Evolutionary conservation across 2,113 vertebrate genomes (phyloP).

Genomic region (Eclectus roratus): DNA sequence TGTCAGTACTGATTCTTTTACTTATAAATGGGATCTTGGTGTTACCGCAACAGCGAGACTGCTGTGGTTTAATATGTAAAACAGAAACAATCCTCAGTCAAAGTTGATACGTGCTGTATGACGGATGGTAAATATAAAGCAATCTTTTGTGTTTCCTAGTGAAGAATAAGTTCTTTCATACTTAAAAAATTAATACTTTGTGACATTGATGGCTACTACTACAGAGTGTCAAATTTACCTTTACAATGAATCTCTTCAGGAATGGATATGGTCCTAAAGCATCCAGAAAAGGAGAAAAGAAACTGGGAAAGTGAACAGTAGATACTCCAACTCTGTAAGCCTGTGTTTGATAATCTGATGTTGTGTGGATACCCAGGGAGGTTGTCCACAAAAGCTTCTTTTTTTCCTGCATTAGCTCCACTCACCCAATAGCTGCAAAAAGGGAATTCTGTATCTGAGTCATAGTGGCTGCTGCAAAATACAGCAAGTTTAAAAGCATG

Average conservation of each 20-base stretch:
- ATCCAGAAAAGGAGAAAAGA: conserved; percentile 74
- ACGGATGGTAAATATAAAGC: not conserved
- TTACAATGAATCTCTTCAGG: conserved; percentile 73
- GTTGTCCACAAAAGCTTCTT: conserved; percentile 70
- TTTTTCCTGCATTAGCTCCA: conserved; percentile 67
- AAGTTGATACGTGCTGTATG: not conserved
- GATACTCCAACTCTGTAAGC: conserved; percentile 73
- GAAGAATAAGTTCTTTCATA: not conserved
- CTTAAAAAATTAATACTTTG: not conserved
- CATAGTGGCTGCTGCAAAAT: not conserved
- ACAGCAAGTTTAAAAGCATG: not conserved
- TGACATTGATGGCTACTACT: not conserved
- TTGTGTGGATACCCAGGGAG: conserved; percentile 78
- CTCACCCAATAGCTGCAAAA: conserved; percentile 72
- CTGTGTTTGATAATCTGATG: conserved; percentile 70
- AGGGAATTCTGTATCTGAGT: not conserved
- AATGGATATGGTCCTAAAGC: conserved; percentile 68
- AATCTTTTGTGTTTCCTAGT: not conserved
- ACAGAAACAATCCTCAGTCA: not conserved
- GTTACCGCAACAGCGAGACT: not conserved
- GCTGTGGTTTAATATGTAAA: not conserved
- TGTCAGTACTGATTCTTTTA: not conserved
- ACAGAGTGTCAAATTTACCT: conserved; percentile 36
- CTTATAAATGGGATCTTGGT: not conserved
- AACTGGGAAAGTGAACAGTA: conserved; percentile 55